A percentile compares a stretch with the other conserved stretches of the same genome.
phyloP scores from a whole-genome alignment of 1,140 invertebrate genomes.

The Polyergus mexicanus region DNA sequence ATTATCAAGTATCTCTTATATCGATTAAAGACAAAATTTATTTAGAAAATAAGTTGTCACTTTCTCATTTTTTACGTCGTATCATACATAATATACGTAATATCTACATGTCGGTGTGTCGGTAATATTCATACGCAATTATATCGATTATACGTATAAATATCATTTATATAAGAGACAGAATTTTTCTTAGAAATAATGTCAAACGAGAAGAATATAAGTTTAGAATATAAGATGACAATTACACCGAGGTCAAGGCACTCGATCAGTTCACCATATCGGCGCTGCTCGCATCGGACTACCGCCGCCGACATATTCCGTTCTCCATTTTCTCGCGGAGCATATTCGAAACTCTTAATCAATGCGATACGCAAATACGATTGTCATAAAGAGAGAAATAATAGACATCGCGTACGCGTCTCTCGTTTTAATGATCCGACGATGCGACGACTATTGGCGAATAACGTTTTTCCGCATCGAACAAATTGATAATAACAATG shows the following conservation, averaged over 20 bases:
- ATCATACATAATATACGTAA: too few relatives aligned
- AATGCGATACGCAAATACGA: constrained; percentile 1
- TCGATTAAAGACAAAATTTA: constrained; percentile 26
- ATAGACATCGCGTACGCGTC: background rate
- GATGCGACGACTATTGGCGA: background rate
- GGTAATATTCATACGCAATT: background rate
- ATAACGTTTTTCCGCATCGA: background rate
- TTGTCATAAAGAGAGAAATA: background rate
- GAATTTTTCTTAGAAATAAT: background rate
- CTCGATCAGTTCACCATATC: constrained; percentile 45
- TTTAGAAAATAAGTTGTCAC: constrained; percentile 31
- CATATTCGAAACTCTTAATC: constrained; percentile 25
- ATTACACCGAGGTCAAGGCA: constrained; percentile 49
- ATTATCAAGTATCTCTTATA: constrained; percentile 27
- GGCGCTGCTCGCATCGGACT: background rate
- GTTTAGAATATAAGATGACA: background rate
- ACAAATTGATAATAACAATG: background rate
- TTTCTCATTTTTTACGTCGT: constrained; percentile 30
- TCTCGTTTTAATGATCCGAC: background rate
- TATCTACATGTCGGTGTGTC: background rate
- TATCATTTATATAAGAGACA: background rate
- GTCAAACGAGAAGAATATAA: background rate
- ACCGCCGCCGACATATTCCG: constrained; percentile 36
- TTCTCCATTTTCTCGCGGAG: constrained; percentile 35
- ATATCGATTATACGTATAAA: background rate